Conservation (phyloP, 92 coral and sea anemone genomes). For the Palythoa grandis region DNA sequence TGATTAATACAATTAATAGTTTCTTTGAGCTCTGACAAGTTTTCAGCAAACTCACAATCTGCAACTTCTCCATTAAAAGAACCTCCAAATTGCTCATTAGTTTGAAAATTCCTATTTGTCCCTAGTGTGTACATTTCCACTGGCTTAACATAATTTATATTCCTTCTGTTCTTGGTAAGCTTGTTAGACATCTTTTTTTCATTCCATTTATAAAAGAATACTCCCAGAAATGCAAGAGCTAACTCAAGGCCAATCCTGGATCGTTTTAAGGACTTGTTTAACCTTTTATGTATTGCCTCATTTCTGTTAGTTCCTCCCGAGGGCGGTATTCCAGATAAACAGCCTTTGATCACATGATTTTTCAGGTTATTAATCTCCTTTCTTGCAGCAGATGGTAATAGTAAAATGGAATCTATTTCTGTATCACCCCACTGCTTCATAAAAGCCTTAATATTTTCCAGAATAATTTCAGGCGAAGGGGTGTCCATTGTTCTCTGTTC, state of each 20-base stretch:
- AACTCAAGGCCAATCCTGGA: conserved; percentile 67
- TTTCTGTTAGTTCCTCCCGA: conserved; percentile 58
- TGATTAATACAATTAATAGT: background rate
- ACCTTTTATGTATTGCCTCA: conserved; percentile 60
- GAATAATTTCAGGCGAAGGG: conserved; percentile 33
- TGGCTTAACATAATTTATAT: conserved; percentile 34
- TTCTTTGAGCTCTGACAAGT: conserved; percentile 49
- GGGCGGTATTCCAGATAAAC: conserved; percentile 50
- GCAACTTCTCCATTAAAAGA: conserved; percentile 63
- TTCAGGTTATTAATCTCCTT: conserved; percentile 48
- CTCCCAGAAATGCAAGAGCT: conserved; percentile 55
- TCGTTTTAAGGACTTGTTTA: conserved; percentile 54
- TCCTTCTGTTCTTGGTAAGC: conserved; percentile 16
- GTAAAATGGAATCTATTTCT: conserved; percentile 23
- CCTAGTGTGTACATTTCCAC: conserved; percentile 41
- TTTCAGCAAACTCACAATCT: conserved; percentile 60
- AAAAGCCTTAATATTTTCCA: conserved; percentile 38
- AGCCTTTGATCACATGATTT: conserved; percentile 53
- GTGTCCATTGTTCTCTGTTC: conserved; percentile 51
- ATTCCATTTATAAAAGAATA: conserved; percentile 73
- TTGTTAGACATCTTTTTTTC: conserved; percentile 50
- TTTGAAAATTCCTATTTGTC: conserved; percentile 20
- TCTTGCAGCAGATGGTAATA: conserved; percentile 46
- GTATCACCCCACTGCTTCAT: conserved; percentile 54
- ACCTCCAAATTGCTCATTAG: conserved; percentile 59